Base-by-base conservation (phyloP, 2,797 vertebrate genomes). In the Falco biarmicus region DNA sequence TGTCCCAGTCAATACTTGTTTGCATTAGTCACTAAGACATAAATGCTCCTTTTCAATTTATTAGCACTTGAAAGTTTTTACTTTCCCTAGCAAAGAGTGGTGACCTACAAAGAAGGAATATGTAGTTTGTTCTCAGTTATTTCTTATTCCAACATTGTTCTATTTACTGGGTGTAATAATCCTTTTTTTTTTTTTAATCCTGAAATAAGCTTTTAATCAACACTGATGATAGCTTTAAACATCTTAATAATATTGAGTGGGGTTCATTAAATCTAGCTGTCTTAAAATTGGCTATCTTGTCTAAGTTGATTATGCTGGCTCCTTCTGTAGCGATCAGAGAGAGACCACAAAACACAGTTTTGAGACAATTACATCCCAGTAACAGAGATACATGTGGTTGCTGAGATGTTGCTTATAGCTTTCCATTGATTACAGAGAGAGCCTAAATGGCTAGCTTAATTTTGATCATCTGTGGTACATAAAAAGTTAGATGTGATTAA, bases 31-130 rank as follows among this genome's bases (percentile, higher is more conserved):
- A 94, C 21, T 0, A 3, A 78, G 60, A 60, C 94, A 68, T 77
- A 92, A 95, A 89, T 57, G n/a, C 10, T 86, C 54, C 41, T 80
- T 93, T 94, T 65, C 65, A 73, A 86, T 94, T 84, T 96, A 64
- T 76, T 74, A 80, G 31, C 57, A 57, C 31, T 93, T 93, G 79
- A 82, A 91, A 75, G 41, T 41, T 83, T 57, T 91, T 87, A 65
- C 24, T 88, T 14, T 0, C 15, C 54, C 29, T 79, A 59, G 32
- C 4, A 74, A 74, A 75, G 22, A 86, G 15, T 68, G 41, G 14
- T 41, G 92, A 82, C 22, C 18, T 45, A 13, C 25, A 48, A 76
- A 82, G 56, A 74, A 2, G 7, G 45, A 89, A 87, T 47, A 13
- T 3, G 34, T 10, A 22, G 4, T 25, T 86, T 70, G 2, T n/a